A percentile compares a stretch with the other conserved stretches of the same genome.
Conservation (phyloP, 2,888 invertebrate species). For the Perithous albicinctus region DNA sequence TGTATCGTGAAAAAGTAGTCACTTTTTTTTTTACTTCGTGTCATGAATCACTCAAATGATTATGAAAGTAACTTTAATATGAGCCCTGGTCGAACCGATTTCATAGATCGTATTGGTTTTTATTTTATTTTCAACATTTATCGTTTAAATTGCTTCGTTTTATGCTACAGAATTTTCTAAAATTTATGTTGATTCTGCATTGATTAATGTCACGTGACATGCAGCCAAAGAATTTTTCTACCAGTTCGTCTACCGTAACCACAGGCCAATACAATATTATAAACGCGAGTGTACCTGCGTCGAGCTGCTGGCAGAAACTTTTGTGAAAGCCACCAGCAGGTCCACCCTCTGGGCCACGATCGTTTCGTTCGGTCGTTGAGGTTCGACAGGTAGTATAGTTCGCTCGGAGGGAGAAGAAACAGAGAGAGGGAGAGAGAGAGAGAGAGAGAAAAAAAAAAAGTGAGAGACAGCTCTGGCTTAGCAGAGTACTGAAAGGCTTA, state of each 20-base stretch:
- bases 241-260: not conserved
- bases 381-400: slow-evolving; percentile 61
- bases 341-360: slow-evolving; percentile 28
- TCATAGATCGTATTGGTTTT: no score
- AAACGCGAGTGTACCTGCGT: slow-evolving; percentile 35
- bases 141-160: not conserved
- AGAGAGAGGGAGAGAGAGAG: slow-evolving; percentile 10
- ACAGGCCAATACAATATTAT: slow-evolving; percentile 1
- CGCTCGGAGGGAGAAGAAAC: slow-evolving; percentile 21
- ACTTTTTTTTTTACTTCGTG: no score
- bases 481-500: slow-evolving; percentile 79
- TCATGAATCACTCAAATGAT: no score
- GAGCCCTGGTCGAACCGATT: no score
- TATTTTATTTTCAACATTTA: no score
- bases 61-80: no score
- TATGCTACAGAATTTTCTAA: not conserved
- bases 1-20: no score
- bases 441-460: slow-evolving; percentile 9
- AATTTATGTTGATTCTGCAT: not conserved
- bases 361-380: slow-evolving; percentile 24
- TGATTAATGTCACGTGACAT: not conserved
- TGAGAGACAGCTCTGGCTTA: slow-evolving; percentile 43
- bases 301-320: slow-evolving; percentile 27
- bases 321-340: slow-evolving; percentile 57
- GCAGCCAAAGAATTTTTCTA: not conserved